Evolutionary conservation across 2,797 vertebrate genomes (phyloP).

Genomic region (Mormyrops boulengeri): DNA sequence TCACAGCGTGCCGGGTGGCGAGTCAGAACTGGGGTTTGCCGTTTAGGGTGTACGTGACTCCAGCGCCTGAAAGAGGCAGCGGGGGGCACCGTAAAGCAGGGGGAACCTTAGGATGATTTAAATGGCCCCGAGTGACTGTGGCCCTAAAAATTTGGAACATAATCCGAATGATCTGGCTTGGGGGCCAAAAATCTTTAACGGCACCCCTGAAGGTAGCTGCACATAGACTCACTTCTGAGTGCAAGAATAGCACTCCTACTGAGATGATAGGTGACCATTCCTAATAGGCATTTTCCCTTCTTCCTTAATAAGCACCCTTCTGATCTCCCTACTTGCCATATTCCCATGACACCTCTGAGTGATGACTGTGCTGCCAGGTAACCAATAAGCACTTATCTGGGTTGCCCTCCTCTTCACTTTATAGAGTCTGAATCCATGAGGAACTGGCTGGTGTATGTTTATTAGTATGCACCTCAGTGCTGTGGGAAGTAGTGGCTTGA

Average conservation of each 20-base stretch:
- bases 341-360: neutral
- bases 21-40: neutral
- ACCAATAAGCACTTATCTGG: constrained; percentile 1
- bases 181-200: neutral
- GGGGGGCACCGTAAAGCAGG: neutral
- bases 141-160: neutral
- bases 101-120: neutral
- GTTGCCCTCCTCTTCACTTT: neutral
- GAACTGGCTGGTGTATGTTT: neutral
- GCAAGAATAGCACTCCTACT: neutral
- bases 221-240: neutral
- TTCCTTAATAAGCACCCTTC: neutral
- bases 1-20: neutral
- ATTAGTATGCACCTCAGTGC: neutral
- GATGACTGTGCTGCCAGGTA: neutral
- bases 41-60: neutral
- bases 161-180: neutral
- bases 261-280: neutral
- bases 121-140: neutral
- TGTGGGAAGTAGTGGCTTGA: no score
- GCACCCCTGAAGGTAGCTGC: neutral
- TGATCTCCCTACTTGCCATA: neutral
- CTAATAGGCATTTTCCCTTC: neutral
- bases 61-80: neutral
- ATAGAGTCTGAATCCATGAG: neutral